Percentiles rank a stretch among this genome's conserved stretches.
Conservation (phyloP, 1,140 invertebrate species). For the Magallana ariakensis region DNA sequence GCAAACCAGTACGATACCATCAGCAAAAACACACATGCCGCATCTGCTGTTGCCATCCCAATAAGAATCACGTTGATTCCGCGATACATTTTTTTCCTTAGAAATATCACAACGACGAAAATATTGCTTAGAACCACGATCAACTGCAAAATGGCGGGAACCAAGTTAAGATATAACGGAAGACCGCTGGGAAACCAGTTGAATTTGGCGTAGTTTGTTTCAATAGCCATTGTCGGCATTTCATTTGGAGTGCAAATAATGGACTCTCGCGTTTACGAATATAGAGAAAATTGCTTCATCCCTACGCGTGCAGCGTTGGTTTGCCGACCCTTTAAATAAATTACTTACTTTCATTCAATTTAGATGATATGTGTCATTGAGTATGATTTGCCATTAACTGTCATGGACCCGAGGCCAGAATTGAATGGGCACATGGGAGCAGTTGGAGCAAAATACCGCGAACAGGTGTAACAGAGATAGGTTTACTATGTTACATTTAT, state of each 20-base stretch:
- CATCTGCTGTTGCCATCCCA: neutral
- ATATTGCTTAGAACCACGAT: neutral
- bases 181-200: neutral
- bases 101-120: neutral
- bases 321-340: too few species aligned
- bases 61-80: conserved; percentile 7
- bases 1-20: neutral
- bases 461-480: too few species aligned
- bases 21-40: neutral
- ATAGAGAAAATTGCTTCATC: too few species aligned
- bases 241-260: neutral
- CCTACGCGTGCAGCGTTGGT: too few species aligned
- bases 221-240: neutral
- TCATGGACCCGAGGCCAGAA: too few species aligned
- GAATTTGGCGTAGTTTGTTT: neutral
- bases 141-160: neutral
- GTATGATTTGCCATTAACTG: too few species aligned
- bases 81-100: neutral
- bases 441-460: too few species aligned
- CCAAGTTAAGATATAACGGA: neutral
- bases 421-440: too few species aligned
- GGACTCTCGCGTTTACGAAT: too few species aligned
- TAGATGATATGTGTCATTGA: too few species aligned
- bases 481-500: too few species aligned
- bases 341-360: too few species aligned